Base-by-base conservation (phyloP, 37 sponge, comb jelly and placozoan species). In the Geodia barretti region DNA sequence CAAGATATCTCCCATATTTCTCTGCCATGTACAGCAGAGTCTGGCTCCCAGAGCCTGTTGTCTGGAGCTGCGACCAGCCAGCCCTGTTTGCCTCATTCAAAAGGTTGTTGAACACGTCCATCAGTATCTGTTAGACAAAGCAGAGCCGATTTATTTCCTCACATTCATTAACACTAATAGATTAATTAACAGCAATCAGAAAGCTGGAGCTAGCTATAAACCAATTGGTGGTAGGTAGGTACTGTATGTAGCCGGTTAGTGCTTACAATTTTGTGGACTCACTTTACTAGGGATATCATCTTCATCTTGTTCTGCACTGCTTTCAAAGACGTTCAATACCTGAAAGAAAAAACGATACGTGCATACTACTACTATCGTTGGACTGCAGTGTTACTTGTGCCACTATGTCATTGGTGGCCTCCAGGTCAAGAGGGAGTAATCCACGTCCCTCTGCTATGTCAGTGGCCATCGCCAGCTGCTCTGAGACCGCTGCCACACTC, bases 41-140 rank as follows among this genome's bases (percentile, higher is more conserved):
- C 60, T 76, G 85, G 24, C 69, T 77, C 3, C 78, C 85, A 23
- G 68, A 62, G 23, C 43, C 70, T 23, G 60, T 21, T 78, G 76
- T 31, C 54, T 76, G 59, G 1, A 84, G 68, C 30, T 68, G 64
- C 41, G 62, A 14, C 85, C 85, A 84, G 59, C 85, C 85, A 41
- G 76, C 33, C 2, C 60, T 21, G 70, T 84, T 76, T 20, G 19
- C 60, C 9, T 2, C 42, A 20, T 77, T 39, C 31, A 84, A 70
- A 31, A 84, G 26, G 42, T 76, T 77, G 39, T 61, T 70, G 23
- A 84, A 39, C 3, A 84, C 39, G 59, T 84, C 85, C 25, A 73
- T 3, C 17, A 83, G 28, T 26, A 2, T 33, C 83, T 83, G 68
- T 3, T 5, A n/a, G n/a, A n/a, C n/a, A n/a, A n/a, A n/a, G n/a